Evolutionary conservation across 2,797 vertebrate genomes (phyloP).

Genomic region (Megaceryle alcyon): DNA sequence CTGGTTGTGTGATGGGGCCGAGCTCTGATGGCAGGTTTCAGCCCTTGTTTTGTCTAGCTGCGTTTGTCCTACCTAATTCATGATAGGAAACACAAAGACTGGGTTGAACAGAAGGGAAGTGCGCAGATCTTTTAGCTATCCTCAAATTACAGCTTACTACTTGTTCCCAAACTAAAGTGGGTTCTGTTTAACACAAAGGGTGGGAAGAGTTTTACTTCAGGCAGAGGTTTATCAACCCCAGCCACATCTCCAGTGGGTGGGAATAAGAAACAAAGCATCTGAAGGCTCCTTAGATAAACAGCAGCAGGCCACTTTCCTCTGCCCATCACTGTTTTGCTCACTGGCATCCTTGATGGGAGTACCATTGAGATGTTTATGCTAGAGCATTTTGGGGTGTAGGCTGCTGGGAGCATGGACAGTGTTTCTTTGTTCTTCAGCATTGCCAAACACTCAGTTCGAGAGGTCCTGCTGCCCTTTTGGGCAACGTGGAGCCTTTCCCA

Average conservation of each 20-base stretch:
- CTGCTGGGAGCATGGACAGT: not conserved
- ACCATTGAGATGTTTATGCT: not conserved
- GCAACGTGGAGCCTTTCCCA: not conserved
- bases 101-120: not conserved
- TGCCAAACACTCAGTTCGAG: not conserved
- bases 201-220: not conserved
- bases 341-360: not conserved
- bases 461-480: not conserved
- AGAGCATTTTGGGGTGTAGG: not conserved
- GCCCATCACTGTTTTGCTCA: not conserved
- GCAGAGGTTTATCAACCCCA: not conserved
- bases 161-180: not conserved
- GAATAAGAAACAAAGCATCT: not conserved
- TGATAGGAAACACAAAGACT: not conserved
- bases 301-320: not conserved
- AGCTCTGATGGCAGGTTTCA: constrained; percentile 52
- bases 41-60: constrained; percentile 24
- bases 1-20: constrained; percentile 10
- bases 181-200: not conserved
- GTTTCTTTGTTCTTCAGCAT: not conserved
- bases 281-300: not conserved
- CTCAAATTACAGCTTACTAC: not conserved
- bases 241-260: not conserved
- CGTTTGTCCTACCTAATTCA: constrained; percentile 2
- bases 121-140: not conserved